phyloP scores from a whole-genome alignment of 2,113 vertebrate genomes.

The Uria lomvia region DNA sequence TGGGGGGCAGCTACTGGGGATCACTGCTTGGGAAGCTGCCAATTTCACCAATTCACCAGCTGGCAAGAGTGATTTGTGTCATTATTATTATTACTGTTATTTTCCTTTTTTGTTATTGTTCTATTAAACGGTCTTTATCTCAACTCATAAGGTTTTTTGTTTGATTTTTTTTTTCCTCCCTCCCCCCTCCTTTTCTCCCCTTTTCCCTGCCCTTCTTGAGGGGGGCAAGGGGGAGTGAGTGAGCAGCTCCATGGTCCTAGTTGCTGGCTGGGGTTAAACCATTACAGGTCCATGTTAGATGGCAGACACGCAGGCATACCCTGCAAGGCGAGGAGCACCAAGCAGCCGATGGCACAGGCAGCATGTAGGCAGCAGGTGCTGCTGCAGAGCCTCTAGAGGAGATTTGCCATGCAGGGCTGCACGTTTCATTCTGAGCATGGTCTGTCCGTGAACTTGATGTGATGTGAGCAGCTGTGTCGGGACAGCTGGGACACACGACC shows the following conservation, averaged over 20 bases:
- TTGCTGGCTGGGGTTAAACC: background rate
- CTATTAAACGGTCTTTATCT: background rate
- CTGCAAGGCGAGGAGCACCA: background rate
- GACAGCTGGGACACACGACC: background rate
- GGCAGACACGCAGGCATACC: background rate
- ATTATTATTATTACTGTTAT: background rate
- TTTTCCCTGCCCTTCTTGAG: background rate
- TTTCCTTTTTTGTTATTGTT: background rate
- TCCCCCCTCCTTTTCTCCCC: background rate
- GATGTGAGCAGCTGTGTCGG: accelerated
- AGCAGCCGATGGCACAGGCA: background rate
- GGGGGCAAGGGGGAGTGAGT: background rate
- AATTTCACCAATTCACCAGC: background rate
- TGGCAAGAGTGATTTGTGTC: background rate
- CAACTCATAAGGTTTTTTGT: background rate
- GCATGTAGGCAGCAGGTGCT: background rate
- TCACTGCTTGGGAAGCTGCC: background rate
- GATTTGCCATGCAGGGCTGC: accelerated
- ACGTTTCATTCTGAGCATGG: background rate
- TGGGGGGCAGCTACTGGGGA: background rate
- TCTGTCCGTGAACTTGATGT: accelerated
- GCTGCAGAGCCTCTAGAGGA: background rate
- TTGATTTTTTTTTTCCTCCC: background rate
- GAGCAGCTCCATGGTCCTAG: background rate
- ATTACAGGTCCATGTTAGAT: background rate